Evolutionary conservation across 2,113 vertebrate species (phyloP).

Genomic region (Nibea albiflora): DNA sequence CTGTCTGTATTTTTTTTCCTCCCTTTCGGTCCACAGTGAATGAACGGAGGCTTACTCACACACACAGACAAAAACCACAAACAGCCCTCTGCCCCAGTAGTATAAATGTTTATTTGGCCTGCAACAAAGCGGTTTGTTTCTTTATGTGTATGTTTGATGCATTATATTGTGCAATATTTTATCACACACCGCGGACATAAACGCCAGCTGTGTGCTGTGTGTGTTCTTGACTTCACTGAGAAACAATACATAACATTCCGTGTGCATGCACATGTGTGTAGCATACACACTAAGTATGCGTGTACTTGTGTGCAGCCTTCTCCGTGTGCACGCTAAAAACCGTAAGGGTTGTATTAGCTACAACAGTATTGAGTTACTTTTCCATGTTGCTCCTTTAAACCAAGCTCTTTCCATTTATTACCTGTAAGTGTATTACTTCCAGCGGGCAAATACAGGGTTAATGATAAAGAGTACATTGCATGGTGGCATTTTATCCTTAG

Average conservation of each 20-base stretch:
- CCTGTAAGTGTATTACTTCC: conserved; percentile 42
- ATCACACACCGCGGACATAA: conserved; percentile 34
- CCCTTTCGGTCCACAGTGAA: conserved; percentile 27
- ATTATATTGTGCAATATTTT: conserved; percentile 57
- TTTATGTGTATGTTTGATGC: conserved; percentile 52
- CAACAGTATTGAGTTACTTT: conserved; percentile 18
- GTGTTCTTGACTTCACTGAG: conserved; percentile 8
- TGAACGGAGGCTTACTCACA: conserved; percentile 25
- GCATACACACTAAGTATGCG: background rate
- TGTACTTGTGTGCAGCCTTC: background rate
- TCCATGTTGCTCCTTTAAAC: conserved; percentile 46
- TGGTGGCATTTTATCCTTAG: conserved; percentile 63
- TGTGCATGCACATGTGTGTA: background rate
- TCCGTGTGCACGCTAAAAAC: background rate
- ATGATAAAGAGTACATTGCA: conserved; percentile 54
- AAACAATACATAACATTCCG: conserved; percentile 4
- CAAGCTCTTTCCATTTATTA: conserved; percentile 53
- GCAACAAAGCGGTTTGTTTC: conserved; percentile 64
- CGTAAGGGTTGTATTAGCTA: conserved; percentile 17
- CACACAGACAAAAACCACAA: conserved; percentile 51
- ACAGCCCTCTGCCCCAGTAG: conserved; percentile 28
- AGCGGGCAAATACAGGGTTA: conserved; percentile 57
- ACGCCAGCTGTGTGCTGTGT: conserved; percentile 49
- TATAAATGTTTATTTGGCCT: conserved; percentile 70
- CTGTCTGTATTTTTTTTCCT: conserved; percentile 19